Conservation (phyloP, 2,113 vertebrate species). For the Lamprotornis superbus region DNA sequence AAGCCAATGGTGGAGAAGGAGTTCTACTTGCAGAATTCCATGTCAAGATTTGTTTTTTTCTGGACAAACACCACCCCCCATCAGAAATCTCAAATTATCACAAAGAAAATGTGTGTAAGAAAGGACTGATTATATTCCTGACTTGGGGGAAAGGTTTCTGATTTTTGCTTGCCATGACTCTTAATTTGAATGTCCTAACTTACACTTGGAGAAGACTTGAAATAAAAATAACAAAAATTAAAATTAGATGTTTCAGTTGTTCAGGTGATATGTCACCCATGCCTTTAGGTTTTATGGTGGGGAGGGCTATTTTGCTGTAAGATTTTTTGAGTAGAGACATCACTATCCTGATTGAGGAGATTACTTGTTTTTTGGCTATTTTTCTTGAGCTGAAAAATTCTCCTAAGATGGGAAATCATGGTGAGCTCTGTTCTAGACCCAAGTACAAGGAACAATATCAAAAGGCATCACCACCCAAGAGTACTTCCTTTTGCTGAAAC, state of each 20-base stretch:
- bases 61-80: neutral
- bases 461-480: neutral
- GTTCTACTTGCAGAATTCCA: neutral
- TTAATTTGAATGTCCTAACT: neutral
- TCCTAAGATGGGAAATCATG: neutral
- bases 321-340: neutral
- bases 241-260: neutral
- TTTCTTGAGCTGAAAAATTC: neutral
- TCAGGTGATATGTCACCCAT: neutral
- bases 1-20: neutral
- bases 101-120: neutral
- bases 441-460: conserved; percentile 1
- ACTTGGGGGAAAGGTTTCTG: neutral
- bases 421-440: conserved; percentile 1
- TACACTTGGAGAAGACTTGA: neutral
- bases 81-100: neutral
- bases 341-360: neutral
- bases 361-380: neutral
- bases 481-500: conserved; percentile 27
- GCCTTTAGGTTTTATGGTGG: neutral
- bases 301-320: neutral
- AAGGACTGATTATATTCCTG: neutral
- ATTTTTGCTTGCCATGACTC: neutral
- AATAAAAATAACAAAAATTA: neutral
- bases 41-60: neutral